Percentiles rank a stretch among this genome's conserved stretches.
These are phyloP conservation scores for Rhegmatorhina hoffmannsi DNA, from an alignment of 2,113 vertebrate species.

Conservation along the genomic window DNA sequence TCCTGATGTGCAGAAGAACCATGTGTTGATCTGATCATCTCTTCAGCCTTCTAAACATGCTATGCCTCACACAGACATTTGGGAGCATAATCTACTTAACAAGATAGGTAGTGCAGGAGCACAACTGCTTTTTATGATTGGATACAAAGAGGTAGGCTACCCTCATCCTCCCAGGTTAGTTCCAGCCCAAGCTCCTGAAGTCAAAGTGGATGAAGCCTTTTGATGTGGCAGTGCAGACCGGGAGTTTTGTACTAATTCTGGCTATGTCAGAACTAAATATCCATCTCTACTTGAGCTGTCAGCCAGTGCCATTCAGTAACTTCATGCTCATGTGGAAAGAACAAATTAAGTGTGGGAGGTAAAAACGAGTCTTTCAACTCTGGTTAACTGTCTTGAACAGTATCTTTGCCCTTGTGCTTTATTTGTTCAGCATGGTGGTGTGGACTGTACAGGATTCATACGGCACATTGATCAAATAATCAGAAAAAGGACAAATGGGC, in stretches of 20 bases:
- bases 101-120: neutral
- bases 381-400: conserved; percentile 29
- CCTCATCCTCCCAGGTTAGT: neutral
- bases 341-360: neutral
- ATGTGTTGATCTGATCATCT: neutral
- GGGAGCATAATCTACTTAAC: neutral
- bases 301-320: conserved; percentile 18
- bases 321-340: neutral
- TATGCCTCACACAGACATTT: neutral
- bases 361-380: neutral
- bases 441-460: conserved; percentile 42
- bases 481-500: conserved; percentile 58
- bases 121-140: neutral
- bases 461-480: conserved; percentile 54
- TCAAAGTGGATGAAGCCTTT: neutral
- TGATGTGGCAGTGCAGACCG: neutral
- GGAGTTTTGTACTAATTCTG: conserved; percentile 6
- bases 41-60: neutral
- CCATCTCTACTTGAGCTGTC: conserved; percentile 5
- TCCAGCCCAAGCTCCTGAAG: neutral
- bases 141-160: neutral
- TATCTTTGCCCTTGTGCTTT: conserved; percentile 44
- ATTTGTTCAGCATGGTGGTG: conserved; percentile 18
- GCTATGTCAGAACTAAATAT: conserved; percentile 15
- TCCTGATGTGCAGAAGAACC: neutral